Evolutionary conservation across 1,140 invertebrate genomes (phyloP).

Genomic region (Dermatophagoides farinae): DNA sequence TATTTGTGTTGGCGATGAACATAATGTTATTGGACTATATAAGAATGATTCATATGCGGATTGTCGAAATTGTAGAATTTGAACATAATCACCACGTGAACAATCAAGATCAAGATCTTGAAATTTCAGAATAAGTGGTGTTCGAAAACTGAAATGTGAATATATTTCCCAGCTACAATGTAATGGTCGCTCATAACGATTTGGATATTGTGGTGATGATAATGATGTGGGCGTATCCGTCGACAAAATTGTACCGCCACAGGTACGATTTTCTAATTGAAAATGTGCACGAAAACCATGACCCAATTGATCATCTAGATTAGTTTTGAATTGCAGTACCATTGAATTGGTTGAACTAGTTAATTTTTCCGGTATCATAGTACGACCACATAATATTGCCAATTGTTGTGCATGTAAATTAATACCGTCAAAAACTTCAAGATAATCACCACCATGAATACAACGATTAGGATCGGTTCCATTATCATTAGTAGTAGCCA

Average conservation of each 20-base stretch:
- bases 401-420: slow-evolving; percentile 38
- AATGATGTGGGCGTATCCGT: slow-evolving; percentile 27
- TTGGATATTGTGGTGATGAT: slow-evolving; percentile 38
- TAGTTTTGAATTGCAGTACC: slow-evolving; percentile 30
- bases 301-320: slow-evolving; percentile 29
- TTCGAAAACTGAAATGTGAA: neutral
- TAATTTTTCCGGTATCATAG: slow-evolving; percentile 25
- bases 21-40: neutral
- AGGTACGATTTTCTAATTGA: slow-evolving; percentile 25
- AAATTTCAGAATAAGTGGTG: neutral
- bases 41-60: neutral
- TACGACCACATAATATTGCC: slow-evolving; percentile 41
- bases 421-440: slow-evolving; percentile 39
- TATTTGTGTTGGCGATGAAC: neutral
- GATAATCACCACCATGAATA: slow-evolving; percentile 38
- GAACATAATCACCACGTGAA: neutral
- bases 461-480: slow-evolving; percentile 1
- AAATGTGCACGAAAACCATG: slow-evolving; percentile 39
- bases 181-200: slow-evolving; percentile 31
- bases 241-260: slow-evolving; percentile 25
- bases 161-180: slow-evolving; percentile 36
- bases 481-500: slow-evolving; percentile 23
- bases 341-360: neutral
- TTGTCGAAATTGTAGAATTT: neutral
- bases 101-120: slow-evolving; percentile 2